Evolutionary conservation across 2,888 invertebrate genomes (phyloP), one percentile per base, ranked within the genome.

Genomic region (Lithophane socia): DNA sequence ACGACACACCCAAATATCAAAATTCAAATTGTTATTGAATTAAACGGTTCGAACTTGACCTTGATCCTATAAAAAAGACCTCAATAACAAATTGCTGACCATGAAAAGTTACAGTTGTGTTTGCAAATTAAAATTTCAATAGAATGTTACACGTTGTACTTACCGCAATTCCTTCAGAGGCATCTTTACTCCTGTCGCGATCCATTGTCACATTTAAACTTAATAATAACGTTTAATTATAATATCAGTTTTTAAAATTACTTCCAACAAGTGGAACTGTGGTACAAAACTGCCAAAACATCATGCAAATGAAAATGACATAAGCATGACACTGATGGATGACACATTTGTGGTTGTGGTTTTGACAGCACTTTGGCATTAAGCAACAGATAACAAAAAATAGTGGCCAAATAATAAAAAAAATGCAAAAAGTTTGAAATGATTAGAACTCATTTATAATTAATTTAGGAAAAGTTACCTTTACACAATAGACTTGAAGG

Each of bases 121-220:
- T 63, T 56, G 42, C 8, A 60, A 68, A 21, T 77, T 52, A 3
- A 49, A 49, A 64, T 24, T 54, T 47, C 5, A 44, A 13, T 60
- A n/a, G 21, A 12, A 37, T 63, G 18, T 49, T n/a, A 52, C n/a
- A 60, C 1, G 12, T 75, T 67, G 24, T 71, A 91, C 96, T 94
- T 87, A 97, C 97, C 47, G 95, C 97, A 77, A 96, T 95, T 61
- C 96, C 97, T 92, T 97, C 97, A 42, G 96, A 96, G 9, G 97
- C 96, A 90, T 94, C 94, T 91, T 96, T 95, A 37, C 91, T 93
- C 90, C 95, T 93, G 79, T 91, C 93, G 61, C 89, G 90, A 89
- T 96, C 96, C 96, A 96, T 77, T 54, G n/a, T 96, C 64, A 75
- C 76, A 76, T 82, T 65, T 68, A 80, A 81, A 80, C 29, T 73